Evolutionary conservation across 1,140 invertebrate species (phyloP).

Genomic region (Drosophila insularis): DNA sequence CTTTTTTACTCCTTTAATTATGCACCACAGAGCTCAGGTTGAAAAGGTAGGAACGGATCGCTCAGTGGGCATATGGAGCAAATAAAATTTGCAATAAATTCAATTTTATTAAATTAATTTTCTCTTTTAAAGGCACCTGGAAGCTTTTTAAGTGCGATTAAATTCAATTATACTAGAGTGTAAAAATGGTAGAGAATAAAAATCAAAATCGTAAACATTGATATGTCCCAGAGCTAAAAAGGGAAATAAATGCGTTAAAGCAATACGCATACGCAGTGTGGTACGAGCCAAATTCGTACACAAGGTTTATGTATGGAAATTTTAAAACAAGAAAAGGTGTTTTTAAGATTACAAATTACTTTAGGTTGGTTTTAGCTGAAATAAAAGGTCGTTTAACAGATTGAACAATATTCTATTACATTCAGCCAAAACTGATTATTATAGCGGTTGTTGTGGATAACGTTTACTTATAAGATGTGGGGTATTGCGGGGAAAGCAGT

Average conservation of each 20-base stretch:
- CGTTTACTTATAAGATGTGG: too few relatives aligned
- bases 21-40: constrained; percentile 15
- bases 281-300: too few relatives aligned
- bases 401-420: too few relatives aligned
- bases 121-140: neutral
- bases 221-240: neutral
- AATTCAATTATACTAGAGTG: constrained; percentile 13
- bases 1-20: constrained; percentile 26
- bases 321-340: too few relatives aligned
- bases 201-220: neutral
- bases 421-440: too few relatives aligned
- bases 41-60: neutral
- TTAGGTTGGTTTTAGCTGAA: too few relatives aligned
- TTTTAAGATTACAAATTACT: too few relatives aligned
- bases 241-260: neutral
- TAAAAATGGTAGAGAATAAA: neutral
- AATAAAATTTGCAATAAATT: constrained; percentile 17
- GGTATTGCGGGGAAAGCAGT: too few relatives aligned
- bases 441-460: too few relatives aligned
- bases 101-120: constrained; percentile 1
- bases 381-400: too few relatives aligned
- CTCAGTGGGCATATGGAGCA: neutral
- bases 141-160: constrained; percentile 17
- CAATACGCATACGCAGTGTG: too few relatives aligned
- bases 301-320: too few relatives aligned